A percentile compares a stretch with the other conserved stretches of the same genome.
phyloP scores from a whole-genome alignment of 2,888 invertebrate genomes.

The Gonocerus acuteangulatus region DNA sequence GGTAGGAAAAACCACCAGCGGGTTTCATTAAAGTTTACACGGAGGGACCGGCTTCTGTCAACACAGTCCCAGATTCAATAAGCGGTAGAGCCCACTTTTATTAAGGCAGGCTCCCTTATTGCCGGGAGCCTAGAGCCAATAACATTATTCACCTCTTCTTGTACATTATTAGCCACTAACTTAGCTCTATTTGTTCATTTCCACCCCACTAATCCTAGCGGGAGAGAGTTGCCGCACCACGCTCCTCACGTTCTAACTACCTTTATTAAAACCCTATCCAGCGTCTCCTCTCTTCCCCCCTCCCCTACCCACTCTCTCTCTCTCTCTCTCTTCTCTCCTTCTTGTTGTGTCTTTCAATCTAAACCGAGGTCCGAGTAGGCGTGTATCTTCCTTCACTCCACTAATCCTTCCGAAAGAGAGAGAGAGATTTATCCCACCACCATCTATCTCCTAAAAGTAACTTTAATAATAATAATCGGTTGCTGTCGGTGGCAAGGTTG shows the following conservation, averaged over 20 bases:
- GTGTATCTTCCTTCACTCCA: too few species aligned
- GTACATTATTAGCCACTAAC: slow-evolving; percentile 37
- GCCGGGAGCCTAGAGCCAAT: slow-evolving; percentile 34
- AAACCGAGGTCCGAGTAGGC: too few species aligned
- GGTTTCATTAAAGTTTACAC: slow-evolving; percentile 40
- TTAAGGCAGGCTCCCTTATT: slow-evolving; percentile 35
- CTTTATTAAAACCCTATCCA: slow-evolving; percentile 25
- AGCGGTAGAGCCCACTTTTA: slow-evolving; percentile 36
- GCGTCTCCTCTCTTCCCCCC: background rate
- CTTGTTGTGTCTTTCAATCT: too few species aligned
- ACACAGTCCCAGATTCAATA: slow-evolving; percentile 38
- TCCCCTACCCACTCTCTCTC: background rate
- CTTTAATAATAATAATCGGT: too few species aligned
- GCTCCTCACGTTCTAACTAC: slow-evolving; percentile 18
- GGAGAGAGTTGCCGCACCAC: background rate
- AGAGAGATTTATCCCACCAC: too few species aligned
- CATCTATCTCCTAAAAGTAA: too few species aligned
- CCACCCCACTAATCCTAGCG: slow-evolving; percentile 9
- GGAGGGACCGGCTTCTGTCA: slow-evolving; percentile 35
- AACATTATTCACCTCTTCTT: slow-evolving; percentile 38
- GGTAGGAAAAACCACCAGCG: slow-evolving; percentile 32
- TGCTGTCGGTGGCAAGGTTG: too few species aligned
- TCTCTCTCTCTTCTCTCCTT: background rate
- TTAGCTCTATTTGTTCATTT: slow-evolving; percentile 38
- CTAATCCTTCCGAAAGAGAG: too few species aligned